Conservation (phyloP, 1,140 invertebrate species). For the Polyergus mexicanus region DNA sequence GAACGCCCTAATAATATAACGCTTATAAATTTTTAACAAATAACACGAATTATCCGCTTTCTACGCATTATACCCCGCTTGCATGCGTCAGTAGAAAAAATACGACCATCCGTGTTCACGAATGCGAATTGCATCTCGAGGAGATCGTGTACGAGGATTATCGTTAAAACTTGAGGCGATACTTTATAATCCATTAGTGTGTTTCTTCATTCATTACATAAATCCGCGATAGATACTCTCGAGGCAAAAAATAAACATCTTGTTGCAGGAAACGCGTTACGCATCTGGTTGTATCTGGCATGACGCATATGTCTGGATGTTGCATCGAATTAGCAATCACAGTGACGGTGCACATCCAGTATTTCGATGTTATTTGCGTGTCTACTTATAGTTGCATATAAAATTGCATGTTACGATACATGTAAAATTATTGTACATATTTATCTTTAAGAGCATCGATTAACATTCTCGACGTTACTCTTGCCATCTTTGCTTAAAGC, state of each 20-base stretch:
- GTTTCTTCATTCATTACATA: slow-evolving; percentile 7
- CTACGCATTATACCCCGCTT: background rate
- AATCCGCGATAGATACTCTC: background rate
- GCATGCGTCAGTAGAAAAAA: slow-evolving; percentile 11
- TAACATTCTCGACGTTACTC: slow-evolving; percentile 1
- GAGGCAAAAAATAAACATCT: slow-evolving; percentile 35
- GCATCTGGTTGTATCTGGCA: background rate
- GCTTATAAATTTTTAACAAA: slow-evolving; percentile 27
- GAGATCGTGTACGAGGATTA: slow-evolving; percentile 12
- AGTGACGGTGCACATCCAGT: slow-evolving; percentile 51
- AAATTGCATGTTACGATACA: slow-evolving; percentile 6
- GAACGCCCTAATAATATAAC: background rate
- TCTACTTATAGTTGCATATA: background rate
- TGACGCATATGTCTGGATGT: slow-evolving; percentile 40
- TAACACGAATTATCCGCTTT: slow-evolving; percentile 26
- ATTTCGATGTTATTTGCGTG: slow-evolving; percentile 25
- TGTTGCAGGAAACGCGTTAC: slow-evolving; percentile 41
- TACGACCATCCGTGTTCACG: slow-evolving; percentile 4
- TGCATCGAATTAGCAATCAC: slow-evolving; percentile 49
- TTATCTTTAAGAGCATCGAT: slow-evolving; percentile 2
- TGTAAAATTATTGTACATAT: background rate
- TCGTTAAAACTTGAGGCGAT: slow-evolving; percentile 5
- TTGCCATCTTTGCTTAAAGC: background rate
- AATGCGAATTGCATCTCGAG: slow-evolving; percentile 26
- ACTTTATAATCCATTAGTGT: slow-evolving; percentile 21